Evolutionary conservation across 37 sponge, comb jelly and placozoan genomes (phyloP).

Genomic region (Halichondria panicea): DNA sequence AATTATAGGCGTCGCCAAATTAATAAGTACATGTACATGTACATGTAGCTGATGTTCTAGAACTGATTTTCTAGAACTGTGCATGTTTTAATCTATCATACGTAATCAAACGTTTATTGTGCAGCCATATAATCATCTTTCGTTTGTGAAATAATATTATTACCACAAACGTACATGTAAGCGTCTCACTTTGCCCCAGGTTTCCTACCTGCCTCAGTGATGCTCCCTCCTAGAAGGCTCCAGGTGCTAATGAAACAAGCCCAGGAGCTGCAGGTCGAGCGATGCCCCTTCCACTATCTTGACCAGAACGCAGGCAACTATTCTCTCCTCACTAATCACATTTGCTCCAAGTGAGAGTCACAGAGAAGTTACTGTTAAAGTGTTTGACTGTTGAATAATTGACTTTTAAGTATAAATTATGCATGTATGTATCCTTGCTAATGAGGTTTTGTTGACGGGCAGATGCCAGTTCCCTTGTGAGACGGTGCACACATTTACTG

Average conservation of each 20-base stretch:
- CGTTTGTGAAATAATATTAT: no score
- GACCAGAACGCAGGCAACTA: conserved; percentile 29
- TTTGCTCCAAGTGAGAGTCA: conserved; percentile 73
- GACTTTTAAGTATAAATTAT: no score
- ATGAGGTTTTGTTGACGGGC: conserved; percentile 1
- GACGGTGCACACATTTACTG: conserved; percentile 70
- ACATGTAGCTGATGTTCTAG: no score
- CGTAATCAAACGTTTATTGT: background rate
- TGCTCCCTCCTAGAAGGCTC: conserved; percentile 91
- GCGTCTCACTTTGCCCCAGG: conserved; percentile 23
- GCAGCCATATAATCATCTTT: background rate
- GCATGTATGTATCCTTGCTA: conserved; percentile 6
- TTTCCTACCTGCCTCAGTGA: conserved; percentile 90
- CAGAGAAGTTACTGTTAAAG: background rate
- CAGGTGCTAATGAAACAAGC: conserved; percentile 82
- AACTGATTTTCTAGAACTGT: no score
- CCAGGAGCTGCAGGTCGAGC: conserved; percentile 72
- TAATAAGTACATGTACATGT: no score
- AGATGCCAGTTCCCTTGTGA: conserved; percentile 85
- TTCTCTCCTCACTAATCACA: conserved; percentile 89
- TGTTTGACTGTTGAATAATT: no score
- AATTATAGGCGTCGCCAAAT: no score
- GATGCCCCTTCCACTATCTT: conserved; percentile 82
- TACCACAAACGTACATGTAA: no score
- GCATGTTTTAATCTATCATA: no score